These are phyloP conservation scores for Vandiemenella viatica DNA, from an alignment of 2,888 invertebrate species.

Conservation along the genomic window DNA sequence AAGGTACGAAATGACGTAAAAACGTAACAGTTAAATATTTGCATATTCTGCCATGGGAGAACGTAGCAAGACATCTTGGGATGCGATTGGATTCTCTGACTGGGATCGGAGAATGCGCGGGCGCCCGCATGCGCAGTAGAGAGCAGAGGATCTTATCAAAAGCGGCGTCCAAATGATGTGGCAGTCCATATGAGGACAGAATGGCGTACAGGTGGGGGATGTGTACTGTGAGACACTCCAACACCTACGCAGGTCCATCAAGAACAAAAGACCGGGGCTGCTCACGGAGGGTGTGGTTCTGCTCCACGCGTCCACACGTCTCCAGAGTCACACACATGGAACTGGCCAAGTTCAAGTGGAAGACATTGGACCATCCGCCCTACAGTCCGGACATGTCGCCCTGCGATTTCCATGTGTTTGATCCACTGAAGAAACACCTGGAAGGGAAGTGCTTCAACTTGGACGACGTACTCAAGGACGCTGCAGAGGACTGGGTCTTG, in stretches of 20 bases:
- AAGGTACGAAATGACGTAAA: constrained; percentile 1
- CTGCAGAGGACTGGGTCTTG: not conserved
- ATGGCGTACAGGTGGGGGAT: not conserved
- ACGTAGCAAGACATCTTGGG: constrained; percentile 3
- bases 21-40: not conserved
- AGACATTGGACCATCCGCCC: constrained; percentile 4
- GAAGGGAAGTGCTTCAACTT: constrained; percentile 6
- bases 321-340: constrained; percentile 1
- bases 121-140: too few relatives aligned
- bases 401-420: constrained; percentile 5
- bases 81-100: not conserved
- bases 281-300: not conserved
- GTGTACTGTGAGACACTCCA: constrained; percentile 6
- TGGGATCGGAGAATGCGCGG: not conserved
- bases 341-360: constrained; percentile 2
- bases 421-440: not conserved
- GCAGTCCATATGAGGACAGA: not conserved
- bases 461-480: constrained; percentile 3
- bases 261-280: not conserved
- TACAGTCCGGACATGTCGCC: constrained; percentile 3
- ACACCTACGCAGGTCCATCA: constrained; percentile 4
- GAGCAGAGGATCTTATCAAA: not conserved
- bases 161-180: not conserved
- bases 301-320: constrained; percentile 1
- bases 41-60: constrained; percentile 1